These are phyloP conservation scores for Acanthurus lineatus DNA, from an alignment of 2,797 vertebrate genomes.

Conservation along the genomic window DNA sequence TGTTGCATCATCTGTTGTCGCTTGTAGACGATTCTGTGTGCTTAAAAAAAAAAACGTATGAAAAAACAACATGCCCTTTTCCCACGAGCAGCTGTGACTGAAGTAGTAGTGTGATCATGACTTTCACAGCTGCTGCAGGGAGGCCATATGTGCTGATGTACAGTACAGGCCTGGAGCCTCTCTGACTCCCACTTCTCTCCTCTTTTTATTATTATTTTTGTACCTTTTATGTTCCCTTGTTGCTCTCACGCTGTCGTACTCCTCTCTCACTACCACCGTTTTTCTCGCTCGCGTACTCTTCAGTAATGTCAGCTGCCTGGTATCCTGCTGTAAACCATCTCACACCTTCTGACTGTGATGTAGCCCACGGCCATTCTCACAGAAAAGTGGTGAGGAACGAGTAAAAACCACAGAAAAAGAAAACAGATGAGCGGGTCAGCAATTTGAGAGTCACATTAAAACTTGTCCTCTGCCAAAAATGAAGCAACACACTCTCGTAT, in stretches of 20 bases:
- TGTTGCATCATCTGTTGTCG: constrained; percentile 54
- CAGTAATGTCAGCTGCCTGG: constrained; percentile 36
- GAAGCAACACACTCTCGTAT: not conserved
- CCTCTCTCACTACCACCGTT: constrained; percentile 8
- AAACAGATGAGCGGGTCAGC: not conserved
- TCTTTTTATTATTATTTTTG: not conserved
- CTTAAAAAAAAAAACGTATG: not conserved
- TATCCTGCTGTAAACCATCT: constrained; percentile 31
- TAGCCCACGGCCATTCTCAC: constrained; percentile 15
- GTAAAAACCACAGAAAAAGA: constrained; percentile 11
- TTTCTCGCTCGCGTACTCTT: constrained; percentile 41
- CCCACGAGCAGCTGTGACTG: constrained; percentile 59
- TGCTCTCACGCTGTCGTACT: constrained; percentile 1
- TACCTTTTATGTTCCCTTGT: not conserved
- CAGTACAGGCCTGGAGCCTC: constrained; percentile 23
- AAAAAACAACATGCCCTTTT: constrained; percentile 41
- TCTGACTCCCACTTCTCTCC: constrained; percentile 25
- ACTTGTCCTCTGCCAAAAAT: not conserved
- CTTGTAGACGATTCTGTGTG: constrained; percentile 43
- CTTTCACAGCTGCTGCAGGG: constrained; percentile 68
- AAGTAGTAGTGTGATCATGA: constrained; percentile 57
- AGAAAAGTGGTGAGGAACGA: not conserved
- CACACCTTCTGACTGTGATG: constrained; percentile 18
- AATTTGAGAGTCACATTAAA: not conserved
- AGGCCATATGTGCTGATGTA: constrained; percentile 62